Evolutionary conservation across 2,113 vertebrate genomes (phyloP), one percentile per base, ranked within the genome.

Genomic region (Lutjanus erythropterus): DNA sequence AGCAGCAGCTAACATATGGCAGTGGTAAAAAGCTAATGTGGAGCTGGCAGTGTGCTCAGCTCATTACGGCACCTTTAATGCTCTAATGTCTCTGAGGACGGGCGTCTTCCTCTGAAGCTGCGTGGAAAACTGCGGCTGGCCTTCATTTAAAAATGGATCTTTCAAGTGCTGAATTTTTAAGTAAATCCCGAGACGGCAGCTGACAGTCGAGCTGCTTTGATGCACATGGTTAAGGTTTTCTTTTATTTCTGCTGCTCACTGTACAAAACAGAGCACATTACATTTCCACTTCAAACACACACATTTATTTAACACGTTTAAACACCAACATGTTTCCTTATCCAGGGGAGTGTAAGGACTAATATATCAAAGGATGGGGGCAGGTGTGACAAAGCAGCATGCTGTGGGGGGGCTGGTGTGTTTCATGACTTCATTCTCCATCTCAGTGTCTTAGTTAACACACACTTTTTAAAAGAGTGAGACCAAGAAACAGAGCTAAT

Each of bases 101-200:
- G 72, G 33, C 47, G 71, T 61, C 46, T 15, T 76, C 65, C 1
- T 76, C 41, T 67, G 74, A 67, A 59, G 71, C 59, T 68, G 33
- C 23, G 31, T 6, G 21, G 47, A 39, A 52, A 27, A 41, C 52
- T 18, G 35, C 33, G 60, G 47, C 60, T 27, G 33, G 75, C 55
- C 66, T 62, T 79, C 59, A 19, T 78, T 64, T 71, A 64, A 42
- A 77, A 55, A 66, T 25, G 39, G 39, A 33, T 55, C 60, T 65
- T 75, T 55, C 52, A 59, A 44, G 25, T 50, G 56, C 35, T 44
- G 67, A 46, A 68, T 60, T 19, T 23, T 55, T 15, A 44, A 52
- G 29, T 39, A 6, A 39, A 8, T 77, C 64, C 74, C 55, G 2
- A 44, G 62, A 58, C 5, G 3, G 33, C 23, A 3, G 27, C 61